Evolutionary conservation across 2,888 invertebrate genomes (phyloP), one percentile per base, ranked within the genome.

Genomic region (Mylabris sibirica): DNA sequence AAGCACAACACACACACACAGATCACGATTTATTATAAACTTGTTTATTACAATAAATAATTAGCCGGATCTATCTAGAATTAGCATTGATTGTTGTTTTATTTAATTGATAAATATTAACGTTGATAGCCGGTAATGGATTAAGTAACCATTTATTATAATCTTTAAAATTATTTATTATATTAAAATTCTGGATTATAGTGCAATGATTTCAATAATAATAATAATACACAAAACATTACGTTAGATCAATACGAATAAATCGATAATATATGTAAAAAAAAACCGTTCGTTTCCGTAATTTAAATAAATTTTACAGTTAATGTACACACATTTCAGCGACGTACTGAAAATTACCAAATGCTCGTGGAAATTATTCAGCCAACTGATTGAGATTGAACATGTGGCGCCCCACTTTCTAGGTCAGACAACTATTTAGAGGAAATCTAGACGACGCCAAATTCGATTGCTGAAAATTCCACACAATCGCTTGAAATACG

Each of bases 401-500:
- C 53, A 53, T 24, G 72, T 72, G 75, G 73, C 78, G 80, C 77
- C 79, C 64, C 75, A 71, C 70, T 74, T 72, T 74, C 76, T 78
- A 75, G 80, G 80, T 79, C 80, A 78, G 67, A 73, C 60, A 79
- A 77, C 75, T 76, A 76, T n/a, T n/a, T 30, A 30, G 30, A 6
- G 30, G 30, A 30, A 30, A 30, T 30, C 30, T 30, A 30, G 30
- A 30, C 30, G 30, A 30, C 17, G 17, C 2, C 44, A 24, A 53
- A 53, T 24, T 20, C 49, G 20, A 20, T 2, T 8, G 49, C 53
- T 53, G 53, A 53, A 53, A 53, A 12, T 53, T 30, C 30, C 30
- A 30, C 4, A 30, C 30, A 30, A 30, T 30, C 30, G 30, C 30
- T 8, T 30, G 30, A 30, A 30, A 30, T 30, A 1, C 30, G 30